phyloP scores from a whole-genome alignment of 2,797 vertebrate genomes.

The Nothura maculosa region DNA sequence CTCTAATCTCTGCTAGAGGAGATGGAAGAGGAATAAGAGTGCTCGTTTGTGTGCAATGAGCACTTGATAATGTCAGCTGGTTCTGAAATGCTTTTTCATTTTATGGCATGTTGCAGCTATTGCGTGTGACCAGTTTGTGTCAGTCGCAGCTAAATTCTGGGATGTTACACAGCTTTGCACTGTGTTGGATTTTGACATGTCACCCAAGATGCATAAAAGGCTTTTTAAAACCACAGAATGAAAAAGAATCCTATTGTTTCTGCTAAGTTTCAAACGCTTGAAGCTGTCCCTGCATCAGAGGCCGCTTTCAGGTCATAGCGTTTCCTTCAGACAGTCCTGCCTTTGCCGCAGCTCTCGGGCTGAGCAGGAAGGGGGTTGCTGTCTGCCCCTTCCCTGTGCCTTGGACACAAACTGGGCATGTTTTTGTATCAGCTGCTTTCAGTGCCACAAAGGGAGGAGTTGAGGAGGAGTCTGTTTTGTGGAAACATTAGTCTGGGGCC shows the following conservation, averaged over 20 bases:
- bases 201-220: not conserved
- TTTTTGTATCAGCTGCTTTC: not conserved
- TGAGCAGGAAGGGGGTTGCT: not conserved
- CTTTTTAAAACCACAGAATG: not conserved
- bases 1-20: not conserved
- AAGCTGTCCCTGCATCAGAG: not conserved
- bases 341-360: not conserved
- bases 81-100: not conserved
- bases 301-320: not conserved
- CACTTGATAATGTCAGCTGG: not conserved
- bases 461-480: not conserved
- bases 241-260: accelerated
- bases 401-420: not conserved
- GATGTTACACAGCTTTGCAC: not conserved
- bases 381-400: not conserved
- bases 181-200: not conserved
- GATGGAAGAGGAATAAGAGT: not conserved
- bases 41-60: not conserved
- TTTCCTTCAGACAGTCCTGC: not conserved
- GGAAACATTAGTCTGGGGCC: not conserved
- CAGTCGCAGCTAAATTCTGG: not conserved
- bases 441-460: not conserved
- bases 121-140: not conserved
- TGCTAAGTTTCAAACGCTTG: not conserved
- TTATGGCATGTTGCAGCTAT: not conserved